These are phyloP conservation scores for Sepioteuthis lessoniana DNA, from an alignment of 2,888 invertebrate species.

Conservation along the genomic window DNA sequence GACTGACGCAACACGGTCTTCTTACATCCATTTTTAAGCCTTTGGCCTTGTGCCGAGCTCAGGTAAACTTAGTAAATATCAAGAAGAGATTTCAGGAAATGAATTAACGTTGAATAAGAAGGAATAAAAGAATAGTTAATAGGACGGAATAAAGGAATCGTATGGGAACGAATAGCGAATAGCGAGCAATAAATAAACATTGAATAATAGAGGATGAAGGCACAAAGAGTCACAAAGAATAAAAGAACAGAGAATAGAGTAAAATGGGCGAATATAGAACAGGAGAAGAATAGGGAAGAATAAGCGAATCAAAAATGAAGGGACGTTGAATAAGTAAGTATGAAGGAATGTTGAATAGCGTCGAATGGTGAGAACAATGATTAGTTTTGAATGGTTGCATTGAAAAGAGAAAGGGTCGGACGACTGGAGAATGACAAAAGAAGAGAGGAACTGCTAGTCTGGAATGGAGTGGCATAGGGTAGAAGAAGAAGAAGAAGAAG, in stretches of 20 bases:
- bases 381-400: neutral
- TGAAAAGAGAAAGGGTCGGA: conserved; percentile 2
- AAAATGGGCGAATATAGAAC: conserved; percentile 33
- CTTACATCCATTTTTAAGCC: neutral
- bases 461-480: neutral
- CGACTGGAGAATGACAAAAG: neutral
- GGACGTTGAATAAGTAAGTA: neutral
- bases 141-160: neutral
- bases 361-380: neutral
- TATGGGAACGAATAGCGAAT: conserved; percentile 2
- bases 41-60: neutral
- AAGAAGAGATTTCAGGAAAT: neutral
- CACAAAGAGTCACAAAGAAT: conserved; percentile 1
- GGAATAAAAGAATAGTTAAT: conserved; percentile 4
- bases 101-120: neutral
- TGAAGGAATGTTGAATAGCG: neutral
- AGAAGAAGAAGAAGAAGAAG: neutral
- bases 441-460: neutral
- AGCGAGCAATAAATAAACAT: neutral
- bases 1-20: neutral
- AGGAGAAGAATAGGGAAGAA: neutral
- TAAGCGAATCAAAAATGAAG: neutral
- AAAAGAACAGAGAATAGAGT: neutral
- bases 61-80: neutral
- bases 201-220: neutral